phyloP scores from a whole-genome alignment of 2,797 vertebrate genomes.

The Cuculus canorus region DNA sequence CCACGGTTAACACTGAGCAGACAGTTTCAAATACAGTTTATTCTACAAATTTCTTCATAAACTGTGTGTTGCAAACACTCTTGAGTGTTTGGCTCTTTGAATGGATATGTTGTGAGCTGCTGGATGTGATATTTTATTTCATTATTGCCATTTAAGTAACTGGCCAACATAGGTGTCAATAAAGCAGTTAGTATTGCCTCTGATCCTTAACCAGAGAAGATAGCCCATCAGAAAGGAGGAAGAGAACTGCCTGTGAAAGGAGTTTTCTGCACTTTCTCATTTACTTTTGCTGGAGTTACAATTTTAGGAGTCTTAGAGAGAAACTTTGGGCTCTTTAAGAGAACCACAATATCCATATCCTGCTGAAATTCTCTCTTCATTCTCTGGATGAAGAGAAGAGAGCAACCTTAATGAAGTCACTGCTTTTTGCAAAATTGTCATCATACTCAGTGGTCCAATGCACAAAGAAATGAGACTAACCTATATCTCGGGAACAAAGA shows the following conservation, averaged over 20 bases:
- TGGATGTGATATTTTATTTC: background rate
- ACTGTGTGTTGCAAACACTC: background rate
- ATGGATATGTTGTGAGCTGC: background rate
- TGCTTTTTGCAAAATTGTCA: background rate
- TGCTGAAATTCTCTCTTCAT: background rate
- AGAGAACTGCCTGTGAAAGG: background rate
- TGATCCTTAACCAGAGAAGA: background rate
- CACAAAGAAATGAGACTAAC: too few relatives aligned
- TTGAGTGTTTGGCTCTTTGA: background rate
- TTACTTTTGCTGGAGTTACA: background rate
- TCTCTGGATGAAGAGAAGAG: background rate
- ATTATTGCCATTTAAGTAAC: background rate
- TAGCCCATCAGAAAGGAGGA: background rate
- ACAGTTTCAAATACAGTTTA: background rate
- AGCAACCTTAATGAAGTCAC: background rate
- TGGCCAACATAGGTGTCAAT: background rate
- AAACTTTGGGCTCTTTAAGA: background rate
- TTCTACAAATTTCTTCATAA: background rate
- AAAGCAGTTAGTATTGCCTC: background rate
- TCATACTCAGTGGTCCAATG: too few relatives aligned
- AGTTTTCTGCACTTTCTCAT: background rate
- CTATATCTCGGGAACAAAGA: too few relatives aligned
- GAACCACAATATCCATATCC: background rate
- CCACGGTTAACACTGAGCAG: background rate
- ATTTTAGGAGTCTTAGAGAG: background rate